Base-by-base conservation (phyloP, 2,797 vertebrate genomes). In the Sphaeramia orbicularis region DNA sequence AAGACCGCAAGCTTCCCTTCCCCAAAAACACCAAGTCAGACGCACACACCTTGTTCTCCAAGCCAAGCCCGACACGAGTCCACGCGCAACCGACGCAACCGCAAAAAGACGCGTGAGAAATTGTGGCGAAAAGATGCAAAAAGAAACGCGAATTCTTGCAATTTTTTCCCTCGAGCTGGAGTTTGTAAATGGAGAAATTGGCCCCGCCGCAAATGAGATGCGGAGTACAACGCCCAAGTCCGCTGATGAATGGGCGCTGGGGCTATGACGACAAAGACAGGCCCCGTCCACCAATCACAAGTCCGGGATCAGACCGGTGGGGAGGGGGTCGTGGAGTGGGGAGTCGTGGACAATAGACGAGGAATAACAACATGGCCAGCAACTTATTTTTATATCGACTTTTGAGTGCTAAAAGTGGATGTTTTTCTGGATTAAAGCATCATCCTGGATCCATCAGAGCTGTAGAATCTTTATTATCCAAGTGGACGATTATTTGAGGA, bases 191-290 rank as follows among this genome's bases (percentile, higher is more conserved):
- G 96, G 96, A 96, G 96, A 96, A 97, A 96, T 97, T 95, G 96
- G 96, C 95, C 95, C 95, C 93, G 94, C 96, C 94, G 94, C 94
- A 98, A 99, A 99, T 98, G 96, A 99, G 97, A 99, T 98, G 97
- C 97, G 93, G 93, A 95, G 96, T 97, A 96, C 98, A 98, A 99
- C 98, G 97, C 97, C 98, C 97, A 95, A 96, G 95, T 96, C 95
- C 93, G 81, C 95, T 94, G 96, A 96, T 98, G 96, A 98, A 96
- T 97, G 96, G 96, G 94, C 94, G 89, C 91, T 71, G 91, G 89
- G 93, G 91, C 93, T 92, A 87, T 98, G 97, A 98, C 96, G 96
- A 88, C 95, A 95, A 76, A 90, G 74, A 73, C 74, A 65, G 51
- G 75, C 71, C 64, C 71, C 70, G 70, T 85, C 87, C 74, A 72